These are phyloP conservation scores for Drosophila mimica DNA, from an alignment of 2,888 invertebrate species.

Conservation along the genomic window DNA sequence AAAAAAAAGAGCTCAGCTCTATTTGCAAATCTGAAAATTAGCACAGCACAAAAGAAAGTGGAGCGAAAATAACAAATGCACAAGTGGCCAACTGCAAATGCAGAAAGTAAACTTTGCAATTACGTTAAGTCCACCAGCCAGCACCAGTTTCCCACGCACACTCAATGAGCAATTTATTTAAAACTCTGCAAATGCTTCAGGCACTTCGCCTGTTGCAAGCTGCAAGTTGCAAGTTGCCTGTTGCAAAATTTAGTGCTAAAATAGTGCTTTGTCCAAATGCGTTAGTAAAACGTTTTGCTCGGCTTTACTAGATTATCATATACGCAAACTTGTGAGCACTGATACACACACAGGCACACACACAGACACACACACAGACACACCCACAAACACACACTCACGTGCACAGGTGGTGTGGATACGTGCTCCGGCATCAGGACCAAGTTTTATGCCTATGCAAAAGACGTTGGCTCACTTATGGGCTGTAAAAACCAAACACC, in stretches of 20 bases:
- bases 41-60: slow-evolving; percentile 51
- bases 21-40: slow-evolving; percentile 75
- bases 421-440: slow-evolving; percentile 37
- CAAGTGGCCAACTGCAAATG: slow-evolving; percentile 39
- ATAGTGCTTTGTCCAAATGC: slow-evolving; percentile 61
- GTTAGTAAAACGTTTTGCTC: slow-evolving; percentile 58
- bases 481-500: slow-evolving; percentile 23
- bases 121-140: slow-evolving; percentile 70
- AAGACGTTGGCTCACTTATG: slow-evolving; percentile 50
- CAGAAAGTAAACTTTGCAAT: slow-evolving; percentile 71
- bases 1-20: slow-evolving; percentile 64
- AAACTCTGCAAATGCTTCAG: slow-evolving; percentile 13
- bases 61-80: slow-evolving; percentile 18
- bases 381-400: too few relatives aligned
- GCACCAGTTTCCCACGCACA: slow-evolving; percentile 60
- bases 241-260: slow-evolving; percentile 51
- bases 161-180: slow-evolving; percentile 71
- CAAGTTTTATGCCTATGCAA: slow-evolving; percentile 62
- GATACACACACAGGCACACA: neutral
- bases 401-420: slow-evolving; percentile 54
- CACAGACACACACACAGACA: slow-evolving; percentile 6
- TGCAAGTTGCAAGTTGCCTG: slow-evolving; percentile 14
- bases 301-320: slow-evolving; percentile 56
- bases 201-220: slow-evolving; percentile 29
- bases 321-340: slow-evolving; percentile 19